Conservation (phyloP, 2,113 vertebrate genomes). For the Cisticola juncidis region DNA sequence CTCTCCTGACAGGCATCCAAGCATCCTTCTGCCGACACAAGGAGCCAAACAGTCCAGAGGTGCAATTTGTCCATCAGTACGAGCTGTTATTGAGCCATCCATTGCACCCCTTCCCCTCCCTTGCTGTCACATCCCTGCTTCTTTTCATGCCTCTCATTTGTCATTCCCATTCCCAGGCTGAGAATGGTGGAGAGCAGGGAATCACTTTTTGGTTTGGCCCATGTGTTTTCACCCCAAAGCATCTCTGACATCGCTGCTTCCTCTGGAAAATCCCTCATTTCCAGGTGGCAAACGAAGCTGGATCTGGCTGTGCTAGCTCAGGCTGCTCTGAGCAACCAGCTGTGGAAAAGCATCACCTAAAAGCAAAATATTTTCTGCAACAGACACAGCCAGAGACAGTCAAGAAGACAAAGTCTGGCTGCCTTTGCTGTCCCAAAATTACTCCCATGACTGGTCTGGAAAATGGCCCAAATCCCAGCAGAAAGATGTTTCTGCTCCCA, state of each 20-base stretch:
- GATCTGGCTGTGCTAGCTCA: neutral
- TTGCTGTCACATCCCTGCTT: neutral
- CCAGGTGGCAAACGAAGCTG: rapidly evolving
- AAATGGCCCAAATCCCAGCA: neutral
- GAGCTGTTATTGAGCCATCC: neutral
- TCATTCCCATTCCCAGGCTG: neutral
- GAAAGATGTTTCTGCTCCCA: neutral
- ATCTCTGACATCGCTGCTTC: neutral
- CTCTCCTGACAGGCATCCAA: constrained; percentile 40
- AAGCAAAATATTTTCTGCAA: neutral
- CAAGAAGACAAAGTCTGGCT: neutral
- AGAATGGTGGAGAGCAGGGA: neutral
- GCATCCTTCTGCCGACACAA: neutral
- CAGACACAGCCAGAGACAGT: neutral
- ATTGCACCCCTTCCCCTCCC: neutral
- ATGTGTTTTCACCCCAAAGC: neutral
- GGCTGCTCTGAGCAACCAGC: neutral
- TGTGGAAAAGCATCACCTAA: neutral
- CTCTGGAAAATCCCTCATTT: neutral
- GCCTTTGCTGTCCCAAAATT: neutral
- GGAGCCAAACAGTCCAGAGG: neutral
- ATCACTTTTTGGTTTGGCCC: neutral
- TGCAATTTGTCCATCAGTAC: constrained; percentile 18
- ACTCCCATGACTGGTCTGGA: neutral
- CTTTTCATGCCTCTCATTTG: neutral